Evolutionary conservation across 2,888 invertebrate genomes (phyloP), one percentile per base, ranked within the genome.

Genomic region (Operophtera brumata): DNA sequence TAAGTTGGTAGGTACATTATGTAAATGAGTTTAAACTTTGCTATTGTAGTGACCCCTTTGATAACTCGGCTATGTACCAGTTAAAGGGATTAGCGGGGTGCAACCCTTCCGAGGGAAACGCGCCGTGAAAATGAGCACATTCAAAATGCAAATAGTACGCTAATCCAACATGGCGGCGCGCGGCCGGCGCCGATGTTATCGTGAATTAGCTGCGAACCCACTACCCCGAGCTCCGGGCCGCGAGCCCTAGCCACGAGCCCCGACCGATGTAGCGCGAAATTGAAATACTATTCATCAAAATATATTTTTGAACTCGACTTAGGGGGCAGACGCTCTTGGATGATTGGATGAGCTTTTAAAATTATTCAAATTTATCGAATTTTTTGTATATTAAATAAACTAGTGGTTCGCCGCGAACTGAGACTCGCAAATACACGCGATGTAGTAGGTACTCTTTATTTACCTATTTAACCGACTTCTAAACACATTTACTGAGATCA

Each of bases 101-200:
- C 48, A 69, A 77, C 81, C 78, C 75, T 71, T 65, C 57, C 57
- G 48, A 30, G 10, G 32, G 63, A 60, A 65, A 64, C 59, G 64
- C 56, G 60, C 64, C 70, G 68, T 68, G 64, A 71, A 67, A 70
- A 65, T 49, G 50, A 61, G 48, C 53, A 39, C 57, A 79, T 80
- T 78, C 75, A 71, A 71, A 82, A 84, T 84, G 84, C 84, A 82
- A 84, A 84, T 80, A 81, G 64, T 42, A 25, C 49, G 71, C 70
- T 80, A 78, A 78, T 78, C 71, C 80, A 77, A 74, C 59, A 78
- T 75, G 78, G 75, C 75, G 64, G 66, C 67, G 64, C n/a, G 7
- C 34, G 30, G 30, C 67, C 48, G 39, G 44, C 54, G 50, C 59
- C 28, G 10, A 13, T 11, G n/a, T n/a, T n/a, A n/a, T n/a, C n/a